Conservation (phyloP, 2,797 vertebrate genomes). For the Megaceryle alcyon region DNA sequence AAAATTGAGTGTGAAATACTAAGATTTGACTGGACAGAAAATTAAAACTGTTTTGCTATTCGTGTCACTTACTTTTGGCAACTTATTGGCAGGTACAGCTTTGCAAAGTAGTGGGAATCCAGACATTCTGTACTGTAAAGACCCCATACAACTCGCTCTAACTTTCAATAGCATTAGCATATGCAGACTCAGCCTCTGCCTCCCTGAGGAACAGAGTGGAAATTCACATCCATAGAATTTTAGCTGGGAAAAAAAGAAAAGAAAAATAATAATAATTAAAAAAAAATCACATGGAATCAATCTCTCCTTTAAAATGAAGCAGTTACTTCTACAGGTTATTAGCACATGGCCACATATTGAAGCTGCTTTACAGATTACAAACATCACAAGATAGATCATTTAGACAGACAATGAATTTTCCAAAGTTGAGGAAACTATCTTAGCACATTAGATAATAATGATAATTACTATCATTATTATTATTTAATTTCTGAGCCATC, state of each 20-base stretch:
- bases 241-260: background rate
- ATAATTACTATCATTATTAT: background rate
- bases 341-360: background rate
- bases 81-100: constrained; percentile 70
- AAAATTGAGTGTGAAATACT: constrained; percentile 82
- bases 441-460: background rate
- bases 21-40: constrained; percentile 79
- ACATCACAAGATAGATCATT: background rate
- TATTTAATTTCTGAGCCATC: background rate
- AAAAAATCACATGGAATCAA: background rate
- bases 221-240: background rate
- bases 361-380: background rate
- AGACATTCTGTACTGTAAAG: constrained; percentile 7
- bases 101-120: constrained; percentile 12
- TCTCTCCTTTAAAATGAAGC: background rate
- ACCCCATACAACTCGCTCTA: background rate
- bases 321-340: background rate
- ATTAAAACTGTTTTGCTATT: constrained; percentile 73
- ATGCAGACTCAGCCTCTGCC: background rate
- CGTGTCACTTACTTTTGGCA: constrained; percentile 58
- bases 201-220: background rate
- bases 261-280: too few relatives aligned
- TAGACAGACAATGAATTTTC: background rate
- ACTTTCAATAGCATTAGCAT: background rate
- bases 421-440: background rate